Base-by-base conservation (phyloP, 2,113 vertebrate genomes). In the Mirza zaza region DNA sequence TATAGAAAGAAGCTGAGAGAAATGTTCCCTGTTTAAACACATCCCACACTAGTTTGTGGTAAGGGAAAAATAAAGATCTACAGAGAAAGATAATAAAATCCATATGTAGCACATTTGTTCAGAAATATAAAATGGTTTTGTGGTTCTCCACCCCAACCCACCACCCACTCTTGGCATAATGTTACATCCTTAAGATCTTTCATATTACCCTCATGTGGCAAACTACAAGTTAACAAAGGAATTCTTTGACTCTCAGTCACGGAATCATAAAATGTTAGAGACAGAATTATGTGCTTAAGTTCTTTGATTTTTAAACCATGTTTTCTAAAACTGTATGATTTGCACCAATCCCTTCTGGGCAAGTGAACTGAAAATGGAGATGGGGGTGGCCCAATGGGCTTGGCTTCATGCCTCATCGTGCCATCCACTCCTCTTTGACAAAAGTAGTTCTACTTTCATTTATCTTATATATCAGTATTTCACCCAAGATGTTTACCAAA, bases 11-110 rank as follows among this genome's bases (percentile, higher is more conserved):
- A 52, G 45, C 36, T 96, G 12, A 95, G 50, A 94, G 70, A 95
- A 95, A 87, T 71, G 20, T 71, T 94, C 70, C 17, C 57, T 94
- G 17, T 85, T 97, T 81, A 94, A 85, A 92, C 32, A 85, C 23
- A 87, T 83, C 52, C 57, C 17, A 84, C 29, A 91, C 27, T 82
- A 85, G 55, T 77, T 75, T 95, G 55, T 68, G 50, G 6, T 67
- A 75, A 94, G 61, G 27, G 23, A 14, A 32, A 39, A 42, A 76
- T 32, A 80, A 77, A 85, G 9, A 59, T 88, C 39, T 85, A 11
- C 36, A 36, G 61, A 71, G 67, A 76, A 95, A 88, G 59, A 77
- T 67, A 94, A 80, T 77, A 88, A 76, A 88, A 81, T 89, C 25
- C 8, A n/a, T 42, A 68, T 57, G n/a, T 25, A 87, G 10, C 34